Base-by-base conservation (phyloP, 2,797 vertebrate species). In the Esox lucius region DNA sequence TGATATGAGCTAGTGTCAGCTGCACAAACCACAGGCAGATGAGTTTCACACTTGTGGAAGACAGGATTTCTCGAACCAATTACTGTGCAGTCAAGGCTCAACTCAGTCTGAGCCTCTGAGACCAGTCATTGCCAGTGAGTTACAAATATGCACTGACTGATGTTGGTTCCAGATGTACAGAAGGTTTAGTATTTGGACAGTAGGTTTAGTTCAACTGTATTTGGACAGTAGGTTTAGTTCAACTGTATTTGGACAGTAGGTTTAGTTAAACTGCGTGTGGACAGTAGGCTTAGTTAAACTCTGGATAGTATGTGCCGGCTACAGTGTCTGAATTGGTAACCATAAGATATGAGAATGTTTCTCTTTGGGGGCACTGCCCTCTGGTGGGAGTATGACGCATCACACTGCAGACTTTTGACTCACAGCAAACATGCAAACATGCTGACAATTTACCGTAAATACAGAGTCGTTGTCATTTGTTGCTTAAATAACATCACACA, bases 311-410 rank as follows among this genome's bases (percentile, higher is more conserved):
- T 7, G 28, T 35, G 16, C 35, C 19, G 22, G 42, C 42, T 69
- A n/a, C 68, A 24, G 22, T 56, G 49, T 56, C 53, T 56, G 53
- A n/a, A 22, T 59, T 1, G 6, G 16, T 24, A 1, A 22, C 3
- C 7, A 9, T 59, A 22, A 59, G 53, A 22, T 49, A 5, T 28
- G 13, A 26, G 0, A 35, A 35, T 69, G 62, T 71, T 42, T 39
- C 1, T 51, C 19, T 85, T 9, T 22, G 71, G 16, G 68, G 26
- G 62, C 64, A 71, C 75, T 85, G 88, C 82, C 87, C 86, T 79
- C 91, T 89, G 79, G 59, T 87, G 88, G 80, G 67, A 24, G 8
- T 24, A 31, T 62, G 0, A n/a, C 72, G 1, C 70, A 26, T 35
- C 22, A 22, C 68, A 33, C 56, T 24, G 56, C 22, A 0, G 56